These are phyloP conservation scores for Drosophila mauritiana DNA, from an alignment of 1,140 invertebrate genomes.

Conservation along the genomic window DNA sequence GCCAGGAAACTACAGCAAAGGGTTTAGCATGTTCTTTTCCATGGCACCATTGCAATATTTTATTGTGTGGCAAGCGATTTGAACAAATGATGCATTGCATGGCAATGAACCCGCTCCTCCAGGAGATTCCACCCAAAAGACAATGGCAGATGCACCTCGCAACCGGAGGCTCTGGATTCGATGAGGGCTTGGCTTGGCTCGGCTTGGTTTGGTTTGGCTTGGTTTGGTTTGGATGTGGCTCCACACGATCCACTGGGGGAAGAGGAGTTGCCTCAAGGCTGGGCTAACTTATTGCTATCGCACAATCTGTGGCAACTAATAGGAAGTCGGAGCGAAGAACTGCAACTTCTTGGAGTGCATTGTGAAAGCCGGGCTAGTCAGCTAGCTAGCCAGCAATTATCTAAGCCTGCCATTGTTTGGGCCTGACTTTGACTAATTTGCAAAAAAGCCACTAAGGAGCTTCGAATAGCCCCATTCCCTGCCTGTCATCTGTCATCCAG, in stretches of 20 bases:
- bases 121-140: slow-evolving; percentile 32
- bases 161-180: slow-evolving; percentile 32
- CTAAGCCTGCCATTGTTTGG: slow-evolving; percentile 79
- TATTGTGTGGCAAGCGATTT: slow-evolving; percentile 36
- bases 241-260: slow-evolving; percentile 12
- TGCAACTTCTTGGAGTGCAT: slow-evolving; percentile 66
- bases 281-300: slow-evolving; percentile 80
- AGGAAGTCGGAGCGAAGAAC: slow-evolving; percentile 67
- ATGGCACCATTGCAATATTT: slow-evolving; percentile 62
- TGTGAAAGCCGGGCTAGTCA: slow-evolving; percentile 68
- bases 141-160: slow-evolving; percentile 47
- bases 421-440: slow-evolving; percentile 81
- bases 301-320: slow-evolving; percentile 80
- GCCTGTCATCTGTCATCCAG: slow-evolving; percentile 77
- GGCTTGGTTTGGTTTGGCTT: slow-evolving; percentile 1
- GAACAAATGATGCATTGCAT: slow-evolving; percentile 69
- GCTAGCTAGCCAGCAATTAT: slow-evolving; percentile 65
- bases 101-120: slow-evolving; percentile 47
- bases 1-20: slow-evolving; percentile 11
- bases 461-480: slow-evolving; percentile 45
- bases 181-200: slow-evolving; percentile 31
- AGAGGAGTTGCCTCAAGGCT: slow-evolving; percentile 21
- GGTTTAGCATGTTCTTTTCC: slow-evolving; percentile 42
- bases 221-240: slow-evolving; percentile 13
- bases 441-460: slow-evolving; percentile 62